Evolutionary conservation across 1,140 invertebrate genomes (phyloP), one percentile per base, ranked within the genome.

Genomic region (Macrocentrus cingulum): DNA sequence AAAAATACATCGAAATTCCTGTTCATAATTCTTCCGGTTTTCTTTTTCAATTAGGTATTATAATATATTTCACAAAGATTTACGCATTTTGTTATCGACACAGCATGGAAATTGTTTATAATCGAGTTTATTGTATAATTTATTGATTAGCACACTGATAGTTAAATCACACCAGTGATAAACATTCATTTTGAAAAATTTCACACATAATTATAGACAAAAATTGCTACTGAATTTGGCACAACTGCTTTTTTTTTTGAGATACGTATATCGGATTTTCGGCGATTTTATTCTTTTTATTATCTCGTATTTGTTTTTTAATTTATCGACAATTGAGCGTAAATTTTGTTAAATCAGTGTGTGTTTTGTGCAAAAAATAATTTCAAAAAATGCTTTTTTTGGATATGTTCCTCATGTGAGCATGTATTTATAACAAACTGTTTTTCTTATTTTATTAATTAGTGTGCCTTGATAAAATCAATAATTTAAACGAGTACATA

Each of bases 391-490:
- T 25, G 22, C 0, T n/a, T n/a, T n/a, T n/a, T n/a, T 48, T 48
- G 22, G 46, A 49, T 49, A 49, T 49, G 46, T 49, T 49, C 32
- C 2, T 13, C 36, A 25, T 48, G 25, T 49, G 46, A 49, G 46
- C 46, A 34, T 49, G 46, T 3, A n/a, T 48, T n/a, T n/a, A n/a
- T n/a, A n/a, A n/a, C n/a, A n/a, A n/a, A 48, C 29, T 48, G 23
- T 25, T 11, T 48, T 1, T 2, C 23, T 48, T 34, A 13, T 49
- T 8, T 32, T 34, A 49, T 49, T 9, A 48, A 48, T 11, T 48
- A 9, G 1, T 22, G 42, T 45, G n/a, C 1, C 3, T 48, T 48
- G 13, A 29, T 29, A 29, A 29, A 5, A 29, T 9, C 4, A 29
- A 29, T 29, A 29, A 29, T 29, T 29, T 29, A 29, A 29, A 29